Percentiles rank a stretch among this genome's conserved stretches.
Evolutionary conservation across 1,140 invertebrate species (phyloP).

Genomic region (Gryon sp.): DNA sequence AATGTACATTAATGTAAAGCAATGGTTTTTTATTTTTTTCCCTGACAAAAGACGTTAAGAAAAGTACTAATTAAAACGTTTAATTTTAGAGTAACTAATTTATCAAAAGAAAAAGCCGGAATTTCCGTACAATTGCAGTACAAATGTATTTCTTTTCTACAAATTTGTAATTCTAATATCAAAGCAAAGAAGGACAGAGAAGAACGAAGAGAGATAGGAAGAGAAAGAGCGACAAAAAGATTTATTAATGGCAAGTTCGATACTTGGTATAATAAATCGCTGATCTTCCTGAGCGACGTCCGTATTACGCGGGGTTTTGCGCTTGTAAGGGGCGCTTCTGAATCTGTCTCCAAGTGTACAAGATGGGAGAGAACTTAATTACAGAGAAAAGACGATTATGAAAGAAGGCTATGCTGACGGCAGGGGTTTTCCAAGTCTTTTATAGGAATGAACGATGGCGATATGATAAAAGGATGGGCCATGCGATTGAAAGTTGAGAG

Average conservation of each 20-base stretch:
- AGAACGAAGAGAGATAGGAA: too few species aligned
- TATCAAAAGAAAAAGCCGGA: neutral
- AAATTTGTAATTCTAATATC: constrained; percentile 38
- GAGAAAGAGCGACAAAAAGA: too few species aligned
- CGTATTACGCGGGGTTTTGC: constrained; percentile 52
- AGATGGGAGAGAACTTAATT: constrained; percentile 61
- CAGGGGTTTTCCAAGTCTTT: constrained; percentile 31
- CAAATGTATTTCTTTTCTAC: neutral
- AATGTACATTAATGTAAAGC: too few species aligned
- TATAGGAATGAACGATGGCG: constrained; percentile 55
- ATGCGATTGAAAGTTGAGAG: constrained; percentile 49
- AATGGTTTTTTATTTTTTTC: too few species aligned
- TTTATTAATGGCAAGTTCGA: constrained; percentile 59
- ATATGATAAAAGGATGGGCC: constrained; percentile 51
- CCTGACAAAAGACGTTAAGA: too few species aligned
- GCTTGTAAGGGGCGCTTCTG: constrained; percentile 49
- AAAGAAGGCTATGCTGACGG: constrained; percentile 37
- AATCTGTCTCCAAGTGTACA: constrained; percentile 49
- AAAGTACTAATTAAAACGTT: too few species aligned
- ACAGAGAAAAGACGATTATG: constrained; percentile 65
- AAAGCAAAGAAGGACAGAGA: neutral
- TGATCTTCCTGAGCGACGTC: constrained; percentile 51
- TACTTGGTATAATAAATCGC: constrained; percentile 53
- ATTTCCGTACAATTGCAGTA: too few species aligned
- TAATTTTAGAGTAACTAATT: constrained; percentile 8